These are phyloP conservation scores for Amiota mariae DNA, from an alignment of 2,888 invertebrate genomes.

Conservation along the genomic window DNA sequence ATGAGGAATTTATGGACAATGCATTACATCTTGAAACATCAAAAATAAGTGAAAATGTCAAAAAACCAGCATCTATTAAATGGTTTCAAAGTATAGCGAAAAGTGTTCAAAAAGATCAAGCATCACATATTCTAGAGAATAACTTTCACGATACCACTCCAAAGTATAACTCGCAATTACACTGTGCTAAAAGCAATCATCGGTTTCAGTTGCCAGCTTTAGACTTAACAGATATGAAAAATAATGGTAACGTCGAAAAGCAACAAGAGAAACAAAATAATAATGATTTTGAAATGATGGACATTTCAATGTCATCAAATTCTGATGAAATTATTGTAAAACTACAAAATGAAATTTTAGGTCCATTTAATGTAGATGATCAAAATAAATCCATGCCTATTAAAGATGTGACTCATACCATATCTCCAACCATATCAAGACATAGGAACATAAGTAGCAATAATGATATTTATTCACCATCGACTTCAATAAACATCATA, in stretches of 20 bases:
- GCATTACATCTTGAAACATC: background rate
- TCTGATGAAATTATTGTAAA: constrained; percentile 54
- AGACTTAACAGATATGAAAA: too few species aligned
- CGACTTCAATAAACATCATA: constrained; percentile 53
- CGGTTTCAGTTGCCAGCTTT: too few species aligned
- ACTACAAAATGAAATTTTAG: constrained; percentile 29
- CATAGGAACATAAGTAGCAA: constrained; percentile 37
- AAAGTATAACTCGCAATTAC: too few species aligned
- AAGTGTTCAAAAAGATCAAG: background rate
- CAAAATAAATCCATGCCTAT: constrained; percentile 23
- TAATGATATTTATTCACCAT: constrained; percentile 56
- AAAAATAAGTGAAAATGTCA: background rate
- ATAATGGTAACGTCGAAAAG: too few species aligned
- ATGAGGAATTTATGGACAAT: constrained; percentile 33
- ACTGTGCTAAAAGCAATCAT: too few species aligned
- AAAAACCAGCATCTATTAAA: background rate
- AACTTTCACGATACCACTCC: too few species aligned
- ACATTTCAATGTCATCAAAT: background rate
- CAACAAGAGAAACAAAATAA: background rate
- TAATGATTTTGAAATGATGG: background rate
- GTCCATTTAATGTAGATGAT: background rate
- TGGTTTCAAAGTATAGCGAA: background rate
- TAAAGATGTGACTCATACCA: constrained; percentile 30
- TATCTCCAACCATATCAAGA: constrained; percentile 41
- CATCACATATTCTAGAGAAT: too few species aligned